A percentile compares a stretch with the other conserved stretches of the same genome.
phyloP scores from a whole-genome alignment of 64 coral and sea anemone species.

The Acropora yongei region DNA sequence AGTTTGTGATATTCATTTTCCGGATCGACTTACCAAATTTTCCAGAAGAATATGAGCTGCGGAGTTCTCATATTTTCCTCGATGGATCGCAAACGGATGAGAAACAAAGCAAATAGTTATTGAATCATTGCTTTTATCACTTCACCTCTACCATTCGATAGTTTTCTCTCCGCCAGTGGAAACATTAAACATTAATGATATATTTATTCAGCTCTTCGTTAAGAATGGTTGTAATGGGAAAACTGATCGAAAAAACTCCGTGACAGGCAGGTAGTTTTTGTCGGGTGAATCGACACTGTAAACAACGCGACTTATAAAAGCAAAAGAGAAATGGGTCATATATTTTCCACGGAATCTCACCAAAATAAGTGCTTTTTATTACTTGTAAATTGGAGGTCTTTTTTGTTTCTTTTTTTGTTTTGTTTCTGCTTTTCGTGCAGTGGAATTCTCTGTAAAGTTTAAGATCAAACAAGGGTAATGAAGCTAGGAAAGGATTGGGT shows the following conservation, averaged over 20 bases:
- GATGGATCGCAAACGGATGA: not conserved
- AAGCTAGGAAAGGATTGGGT: no score
- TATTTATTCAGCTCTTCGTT: not conserved
- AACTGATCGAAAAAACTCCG: not conserved
- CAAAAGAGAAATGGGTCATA: no score
- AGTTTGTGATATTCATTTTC: no score
- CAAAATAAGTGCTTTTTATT: not conserved
- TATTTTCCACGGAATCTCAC: not conserved
- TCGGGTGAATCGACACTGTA: not conserved
- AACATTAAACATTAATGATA: not conserved
- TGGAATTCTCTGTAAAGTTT: no score
- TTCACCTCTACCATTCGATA: not conserved
- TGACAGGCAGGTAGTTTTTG: not conserved
- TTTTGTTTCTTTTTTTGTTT: no score
- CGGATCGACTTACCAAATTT: not conserved
- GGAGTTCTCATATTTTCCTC: not conserved
- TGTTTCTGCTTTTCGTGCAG: no score
- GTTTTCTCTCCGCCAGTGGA: not conserved
- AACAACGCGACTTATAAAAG: not conserved
- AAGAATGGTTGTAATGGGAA: not conserved
- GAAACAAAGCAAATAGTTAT: not conserved
- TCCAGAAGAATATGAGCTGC: not conserved
- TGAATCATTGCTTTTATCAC: not conserved
- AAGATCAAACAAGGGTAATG: no score
- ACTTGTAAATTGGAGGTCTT: not conserved